Conservation (phyloP, 2,888 invertebrate species). For the Luffia ferchaultella region DNA sequence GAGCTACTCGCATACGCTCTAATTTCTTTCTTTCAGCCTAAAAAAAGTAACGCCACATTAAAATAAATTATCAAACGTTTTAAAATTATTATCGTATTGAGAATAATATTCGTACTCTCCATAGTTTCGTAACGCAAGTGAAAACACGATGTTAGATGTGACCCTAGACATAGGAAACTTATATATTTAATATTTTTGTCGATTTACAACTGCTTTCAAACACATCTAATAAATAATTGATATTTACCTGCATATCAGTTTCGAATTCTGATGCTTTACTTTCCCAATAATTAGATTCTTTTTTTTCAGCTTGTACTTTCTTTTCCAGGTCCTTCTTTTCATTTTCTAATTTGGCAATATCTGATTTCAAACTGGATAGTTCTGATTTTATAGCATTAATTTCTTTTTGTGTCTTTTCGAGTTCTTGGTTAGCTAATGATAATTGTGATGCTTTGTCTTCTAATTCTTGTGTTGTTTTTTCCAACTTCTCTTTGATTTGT, state of each 20-base stretch:
- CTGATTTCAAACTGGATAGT: conserved; percentile 43
- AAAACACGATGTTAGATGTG: too few relatives aligned
- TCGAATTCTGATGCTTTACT: conserved; percentile 69
- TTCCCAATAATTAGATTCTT: conserved; percentile 71
- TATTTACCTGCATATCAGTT: conserved; percentile 60
- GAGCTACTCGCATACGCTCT: conserved; percentile 71
- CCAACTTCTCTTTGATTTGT: conserved; percentile 53
- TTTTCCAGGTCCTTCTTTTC: conserved; percentile 72
- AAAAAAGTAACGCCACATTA: too few relatives aligned
- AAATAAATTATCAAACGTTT: too few relatives aligned
- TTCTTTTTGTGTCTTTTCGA: conserved; percentile 55
- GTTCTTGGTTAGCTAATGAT: conserved; percentile 31
- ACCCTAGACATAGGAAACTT: too few relatives aligned
- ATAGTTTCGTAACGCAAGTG: too few relatives aligned
- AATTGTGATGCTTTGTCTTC: conserved; percentile 45
- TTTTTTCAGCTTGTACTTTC: conserved; percentile 66
- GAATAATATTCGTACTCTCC: too few relatives aligned
- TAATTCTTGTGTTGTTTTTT: conserved; percentile 35
- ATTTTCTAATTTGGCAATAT: conserved; percentile 42
- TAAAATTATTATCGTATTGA: too few relatives aligned
- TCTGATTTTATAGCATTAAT: conserved; percentile 45
- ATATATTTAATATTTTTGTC: too few relatives aligned
- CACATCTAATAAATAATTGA: too few relatives aligned
- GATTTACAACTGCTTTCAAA: too few relatives aligned
- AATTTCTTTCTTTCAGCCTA: conserved; percentile 72